Evolutionary conservation across 1,140 invertebrate genomes (phyloP), one percentile per base, ranked within the genome.

Genomic region (Catajapyx aquilonaris): DNA sequence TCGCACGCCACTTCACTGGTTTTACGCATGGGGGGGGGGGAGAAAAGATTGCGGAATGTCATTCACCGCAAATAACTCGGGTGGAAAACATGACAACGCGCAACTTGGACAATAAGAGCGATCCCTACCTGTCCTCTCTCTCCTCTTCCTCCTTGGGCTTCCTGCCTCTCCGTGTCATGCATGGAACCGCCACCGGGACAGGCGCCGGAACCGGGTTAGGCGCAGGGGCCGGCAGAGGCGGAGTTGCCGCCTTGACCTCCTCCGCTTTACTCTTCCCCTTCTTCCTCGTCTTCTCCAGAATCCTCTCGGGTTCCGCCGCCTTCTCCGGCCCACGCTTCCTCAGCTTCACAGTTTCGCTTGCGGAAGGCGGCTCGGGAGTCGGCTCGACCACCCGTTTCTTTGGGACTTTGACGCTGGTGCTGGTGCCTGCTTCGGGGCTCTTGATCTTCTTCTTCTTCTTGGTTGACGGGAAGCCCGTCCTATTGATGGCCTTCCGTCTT

Each of bases 401-500:
- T 10, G 37, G 37, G 36, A 18, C 11, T 34, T 25, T 34, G 13
- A 35, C 35, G 7, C 7, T 7, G 22, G 32, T 20, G 11, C 31
- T 19, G 30, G 20, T 20, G 20, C 3, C 20, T 30, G 19, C n/a
- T 34, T 5, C 33, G n/a, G 3, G 10, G 13, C 4, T 9, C 7
- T 9, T 7, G 52, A 75, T 79, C 47, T 80, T 79, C 51, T 84
- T 85, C 51, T 84, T 87, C 46, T 76, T 80, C 46, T 81, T 81
- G 13, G 79, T 60, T 13, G 69, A 78, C 0, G 83, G 83, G 55
- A 87, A 87, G 5, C 81, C 83, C 9, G 83, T 87, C 44, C 79
- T 63, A 52, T 87, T 88, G 10, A 77, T 73, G 4, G 73, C 64
- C 54, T 81, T 75, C 34, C 79, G 71, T 35, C 80, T 66, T n/a